Base-by-base conservation (phyloP, 1,140 invertebrate species). In the Grapholita molesta region DNA sequence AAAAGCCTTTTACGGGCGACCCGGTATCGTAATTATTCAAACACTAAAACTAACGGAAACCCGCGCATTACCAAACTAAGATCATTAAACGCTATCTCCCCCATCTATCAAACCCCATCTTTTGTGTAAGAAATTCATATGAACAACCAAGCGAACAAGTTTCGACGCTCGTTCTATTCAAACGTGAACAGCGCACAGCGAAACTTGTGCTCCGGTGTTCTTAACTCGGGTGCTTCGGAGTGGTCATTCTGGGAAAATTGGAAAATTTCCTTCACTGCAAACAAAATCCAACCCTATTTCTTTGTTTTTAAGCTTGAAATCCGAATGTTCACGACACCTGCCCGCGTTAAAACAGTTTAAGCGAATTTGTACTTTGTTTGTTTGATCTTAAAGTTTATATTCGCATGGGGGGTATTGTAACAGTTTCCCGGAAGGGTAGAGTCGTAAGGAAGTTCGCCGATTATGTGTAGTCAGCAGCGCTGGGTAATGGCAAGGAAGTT, bases 401-500 rank as follows among this genome's bases (percentile, higher is more conserved):
- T 83, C 33, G 67, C 35, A 42, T 64, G 69, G 6, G 28, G 42
- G 21, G 55, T 64, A 24, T 8, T 66, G 70, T 79, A 86, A 84
- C 82, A 78, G 82, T 84, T 86, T 74, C 71, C 77, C 85, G 89
- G 87, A 91, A 89, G 89, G 87, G 89, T 89, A 88, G 74, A 89
- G 85, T 89, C 89, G 89, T 91, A 91, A 91, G 89, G 89, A 91
- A 91, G 89, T 89, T 89, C 81, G 83, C 82, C 87, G 89, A 91
- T 91, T 91, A 89, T 89, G 89, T 91, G 89, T 89, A 91, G 87
- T 89, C 86, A 91, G 87, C 86, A 91, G 87, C 84, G 82, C 78
- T 85, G 79, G 79, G 87, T 91, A 91, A 91, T 89, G 89, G 89
- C 88, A 91, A 91, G 89, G 89, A 91, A 91, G 89, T 91, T 89